These are phyloP conservation scores for Drosophila paranaensis DNA, from an alignment of 2,888 invertebrate species.

Conservation along the genomic window DNA sequence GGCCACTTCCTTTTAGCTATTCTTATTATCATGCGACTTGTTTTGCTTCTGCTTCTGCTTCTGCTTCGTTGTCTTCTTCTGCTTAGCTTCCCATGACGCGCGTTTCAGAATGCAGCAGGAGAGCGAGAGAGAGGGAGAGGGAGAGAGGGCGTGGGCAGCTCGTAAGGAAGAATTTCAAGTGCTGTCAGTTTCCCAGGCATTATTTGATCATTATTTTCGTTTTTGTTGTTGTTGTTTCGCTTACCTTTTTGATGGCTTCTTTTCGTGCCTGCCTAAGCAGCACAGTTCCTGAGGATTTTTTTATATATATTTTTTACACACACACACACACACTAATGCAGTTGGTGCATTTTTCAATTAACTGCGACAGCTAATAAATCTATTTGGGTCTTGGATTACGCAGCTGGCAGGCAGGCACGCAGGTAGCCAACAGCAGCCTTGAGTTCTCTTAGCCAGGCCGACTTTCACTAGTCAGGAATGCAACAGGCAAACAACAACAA, in stretches of 20 bases:
- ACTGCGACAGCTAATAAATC: slow-evolving; percentile 56
- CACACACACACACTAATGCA: slow-evolving; percentile 21
- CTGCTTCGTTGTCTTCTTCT: slow-evolving; percentile 6
- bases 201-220: slow-evolving; percentile 34
- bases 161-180: slow-evolving; percentile 57
- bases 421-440: slow-evolving; percentile 41
- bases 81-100: slow-evolving; percentile 59
- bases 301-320: not conserved
- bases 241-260: slow-evolving; percentile 30
- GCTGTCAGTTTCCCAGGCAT: slow-evolving; percentile 47
- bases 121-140: not conserved
- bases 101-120: slow-evolving; percentile 45
- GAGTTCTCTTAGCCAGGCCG: slow-evolving; percentile 35
- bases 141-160: slow-evolving; percentile 17
- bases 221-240: not conserved
- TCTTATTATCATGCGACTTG: slow-evolving; percentile 11
- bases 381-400: slow-evolving; percentile 59
- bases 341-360: slow-evolving; percentile 47
- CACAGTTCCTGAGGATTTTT: slow-evolving; percentile 30
- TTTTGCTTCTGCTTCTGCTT: not conserved
- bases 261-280: slow-evolving; percentile 31
- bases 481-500: slow-evolving; percentile 27
- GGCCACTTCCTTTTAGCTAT: slow-evolving; percentile 9
- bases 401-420: slow-evolving; percentile 24
- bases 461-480: slow-evolving; percentile 71